A percentile compares a stretch with the other conserved stretches of the same genome.
Evolutionary conservation across 2,113 vertebrate genomes (phyloP).

Genomic region (Ramphastos sulfuratus): DNA sequence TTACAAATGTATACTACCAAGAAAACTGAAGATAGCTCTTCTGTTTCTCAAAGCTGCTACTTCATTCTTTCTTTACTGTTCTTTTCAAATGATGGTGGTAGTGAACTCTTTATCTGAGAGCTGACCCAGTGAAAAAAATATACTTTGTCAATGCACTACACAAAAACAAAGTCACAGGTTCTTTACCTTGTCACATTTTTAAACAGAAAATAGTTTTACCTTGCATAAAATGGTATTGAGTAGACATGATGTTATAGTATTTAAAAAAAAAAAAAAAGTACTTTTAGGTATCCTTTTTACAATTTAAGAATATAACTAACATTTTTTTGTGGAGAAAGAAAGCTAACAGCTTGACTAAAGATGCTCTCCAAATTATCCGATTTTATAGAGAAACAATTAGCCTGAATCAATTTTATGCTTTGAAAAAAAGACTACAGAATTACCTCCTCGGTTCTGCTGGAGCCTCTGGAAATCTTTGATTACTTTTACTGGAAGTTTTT

Average conservation of each 20-base stretch:
- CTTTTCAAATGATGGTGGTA: neutral
- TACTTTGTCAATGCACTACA: conserved; percentile 5
- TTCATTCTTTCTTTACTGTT: neutral
- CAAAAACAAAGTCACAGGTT: conserved; percentile 5
- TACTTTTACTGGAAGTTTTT: neutral
- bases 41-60: neutral
- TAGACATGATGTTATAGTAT: neutral
- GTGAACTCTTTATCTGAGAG: neutral
- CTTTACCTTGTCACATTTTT: neutral
- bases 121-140: conserved; percentile 13
- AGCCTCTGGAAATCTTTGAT: neutral
- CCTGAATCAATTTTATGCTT: neutral
- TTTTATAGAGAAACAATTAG: neutral
- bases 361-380: neutral
- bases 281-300: neutral
- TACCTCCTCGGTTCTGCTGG: neutral
- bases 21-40: neutral
- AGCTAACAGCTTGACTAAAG: neutral
- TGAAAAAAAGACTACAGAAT: neutral
- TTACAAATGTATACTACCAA: neutral
- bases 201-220: neutral
- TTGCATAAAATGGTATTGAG: neutral
- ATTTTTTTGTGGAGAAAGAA: neutral
- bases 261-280: neutral
- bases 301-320: neutral